These are phyloP conservation scores for Formicarius rufipectus DNA, from an alignment of 2,113 vertebrate species.

Conservation along the genomic window DNA sequence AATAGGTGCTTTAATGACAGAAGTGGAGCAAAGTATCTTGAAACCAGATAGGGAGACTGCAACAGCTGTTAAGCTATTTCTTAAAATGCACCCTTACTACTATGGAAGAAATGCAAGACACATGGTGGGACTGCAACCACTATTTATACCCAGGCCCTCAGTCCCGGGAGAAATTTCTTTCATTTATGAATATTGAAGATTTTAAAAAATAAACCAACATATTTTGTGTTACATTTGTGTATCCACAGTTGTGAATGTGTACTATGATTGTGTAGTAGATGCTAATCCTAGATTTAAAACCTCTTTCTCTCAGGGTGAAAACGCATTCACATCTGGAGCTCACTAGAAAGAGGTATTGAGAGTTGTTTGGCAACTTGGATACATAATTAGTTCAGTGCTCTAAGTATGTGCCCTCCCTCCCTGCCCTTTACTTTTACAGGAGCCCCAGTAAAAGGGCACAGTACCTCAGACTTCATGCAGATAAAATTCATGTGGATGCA, in stretches of 20 bases:
- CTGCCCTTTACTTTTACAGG: not conserved
- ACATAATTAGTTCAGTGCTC: not conserved
- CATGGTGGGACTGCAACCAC: constrained; percentile 46
- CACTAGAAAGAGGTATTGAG: not conserved
- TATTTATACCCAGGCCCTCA: constrained; percentile 56
- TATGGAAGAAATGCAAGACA: constrained; percentile 59
- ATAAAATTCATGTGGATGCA: not conserved
- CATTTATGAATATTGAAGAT: constrained; percentile 18
- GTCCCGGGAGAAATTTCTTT: constrained; percentile 4
- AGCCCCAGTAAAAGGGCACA: not conserved
- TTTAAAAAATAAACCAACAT: not conserved
- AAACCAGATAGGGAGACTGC: constrained; percentile 47
- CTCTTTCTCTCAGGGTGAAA: not conserved
- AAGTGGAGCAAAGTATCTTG: constrained; percentile 43
- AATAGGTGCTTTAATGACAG: constrained; percentile 40
- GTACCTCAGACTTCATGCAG: not conserved
- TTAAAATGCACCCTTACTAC: constrained; percentile 47
- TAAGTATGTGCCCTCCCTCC: not conserved
- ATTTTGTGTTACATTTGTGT: constrained; percentile 23
- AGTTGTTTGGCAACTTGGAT: not conserved
- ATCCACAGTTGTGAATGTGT: not conserved
- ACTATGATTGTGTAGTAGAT: not conserved
- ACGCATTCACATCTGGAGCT: not conserved
- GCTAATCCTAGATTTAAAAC: not conserved
- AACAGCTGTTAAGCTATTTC: constrained; percentile 64